phyloP scores from a whole-genome alignment of 2,797 vertebrate genomes.

The Propithecus deckenii region DNA sequence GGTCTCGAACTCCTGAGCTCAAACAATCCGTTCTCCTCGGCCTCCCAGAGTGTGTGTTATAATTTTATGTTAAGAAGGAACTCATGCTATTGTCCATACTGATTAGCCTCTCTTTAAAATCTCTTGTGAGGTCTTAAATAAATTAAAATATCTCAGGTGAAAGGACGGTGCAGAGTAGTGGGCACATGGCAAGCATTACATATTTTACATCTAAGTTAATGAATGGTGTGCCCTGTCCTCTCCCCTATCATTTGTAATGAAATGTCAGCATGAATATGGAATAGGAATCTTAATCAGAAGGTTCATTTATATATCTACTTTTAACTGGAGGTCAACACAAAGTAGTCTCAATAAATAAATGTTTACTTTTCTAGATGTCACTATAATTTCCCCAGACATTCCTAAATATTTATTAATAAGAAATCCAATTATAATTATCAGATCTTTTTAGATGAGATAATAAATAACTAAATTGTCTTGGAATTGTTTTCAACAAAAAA shows the following conservation, averaged over 20 bases:
- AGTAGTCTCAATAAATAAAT: background rate
- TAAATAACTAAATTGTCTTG: background rate
- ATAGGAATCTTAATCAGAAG: background rate
- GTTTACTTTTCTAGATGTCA: background rate
- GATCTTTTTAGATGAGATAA: background rate
- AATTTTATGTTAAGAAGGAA: background rate
- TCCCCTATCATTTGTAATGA: background rate
- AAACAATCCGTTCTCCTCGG: no score
- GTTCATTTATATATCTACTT: background rate
- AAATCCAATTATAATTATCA: background rate
- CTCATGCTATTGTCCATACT: no score
- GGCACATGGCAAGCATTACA: background rate
- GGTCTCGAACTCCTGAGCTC: no score
- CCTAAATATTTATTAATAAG: background rate
- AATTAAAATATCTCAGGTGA: background rate
- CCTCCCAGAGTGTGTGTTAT: background rate
- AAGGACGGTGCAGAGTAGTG: background rate
- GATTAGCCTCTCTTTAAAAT: background rate
- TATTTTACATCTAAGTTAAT: background rate
- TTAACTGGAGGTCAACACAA: background rate
- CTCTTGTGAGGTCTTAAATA: background rate
- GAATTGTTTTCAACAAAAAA: background rate
- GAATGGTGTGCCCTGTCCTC: fast-evolving
- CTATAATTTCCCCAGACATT: background rate
- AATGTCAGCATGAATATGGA: background rate